Conservation (phyloP, 1,140 invertebrate species). For the Mylabris phalerata region DNA sequence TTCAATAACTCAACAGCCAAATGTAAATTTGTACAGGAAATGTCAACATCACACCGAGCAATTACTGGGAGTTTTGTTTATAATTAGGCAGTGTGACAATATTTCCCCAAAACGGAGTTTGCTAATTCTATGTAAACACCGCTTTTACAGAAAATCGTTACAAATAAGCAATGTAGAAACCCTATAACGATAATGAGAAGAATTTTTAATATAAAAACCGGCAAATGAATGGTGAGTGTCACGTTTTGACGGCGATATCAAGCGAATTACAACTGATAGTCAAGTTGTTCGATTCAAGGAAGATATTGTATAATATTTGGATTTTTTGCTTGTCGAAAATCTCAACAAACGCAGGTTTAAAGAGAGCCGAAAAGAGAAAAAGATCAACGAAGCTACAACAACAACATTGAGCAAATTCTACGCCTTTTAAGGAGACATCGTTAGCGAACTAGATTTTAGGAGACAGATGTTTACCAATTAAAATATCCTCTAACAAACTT, state of each 20-base stretch:
- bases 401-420: constrained; percentile 6
- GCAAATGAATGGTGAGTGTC: too few species aligned
- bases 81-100: constrained; percentile 40
- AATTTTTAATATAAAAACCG: not conserved
- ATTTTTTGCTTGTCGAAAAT: not conserved
- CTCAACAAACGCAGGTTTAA: not conserved
- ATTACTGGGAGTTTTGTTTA: constrained; percentile 40
- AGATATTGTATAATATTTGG: not conserved
- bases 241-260: too few species aligned
- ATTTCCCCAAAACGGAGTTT: constrained; percentile 36
- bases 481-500: constrained; percentile 11
- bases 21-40: constrained; percentile 39
- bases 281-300: not conserved
- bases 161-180: constrained; percentile 20
- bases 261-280: not conserved
- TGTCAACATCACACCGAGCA: constrained; percentile 38
- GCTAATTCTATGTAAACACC: constrained; percentile 38
- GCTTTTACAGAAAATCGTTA: constrained; percentile 20
- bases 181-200: not conserved
- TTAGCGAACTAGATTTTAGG: constrained; percentile 12
- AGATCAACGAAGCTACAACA: not conserved
- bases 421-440: constrained; percentile 13
- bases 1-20: constrained; percentile 33
- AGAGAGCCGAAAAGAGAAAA: not conserved
- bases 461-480: constrained; percentile 14